Evolutionary conservation across 2,888 invertebrate genomes (phyloP), one percentile per base, ranked within the genome.

Genomic region (Cantharis rustica): DNA sequence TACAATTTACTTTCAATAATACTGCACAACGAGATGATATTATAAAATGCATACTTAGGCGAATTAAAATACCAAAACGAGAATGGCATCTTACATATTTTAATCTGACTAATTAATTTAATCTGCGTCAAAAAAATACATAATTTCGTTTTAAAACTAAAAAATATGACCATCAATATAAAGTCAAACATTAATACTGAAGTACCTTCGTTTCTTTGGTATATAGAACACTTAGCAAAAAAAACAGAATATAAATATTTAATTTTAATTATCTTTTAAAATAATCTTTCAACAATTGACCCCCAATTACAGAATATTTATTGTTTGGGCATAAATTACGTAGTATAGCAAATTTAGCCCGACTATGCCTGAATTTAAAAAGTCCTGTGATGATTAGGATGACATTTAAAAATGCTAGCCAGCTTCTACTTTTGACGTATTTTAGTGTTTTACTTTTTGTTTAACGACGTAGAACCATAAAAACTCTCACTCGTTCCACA

Each of bases 1-100:
- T 77, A 71, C 74, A 31, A 75, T 75, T 77, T 77, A 74, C 77
- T 77, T 77, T 77, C 76, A 71, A 20, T 70, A 47, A 66, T 23
- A 23, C 64, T 66, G 23, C 64, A 47, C 47, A 47, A 9, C 13
- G 47, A 47, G 47, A 47, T 47, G n/a, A n/a, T 47, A 47, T 47
- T 47, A 47, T 47, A 47, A n/a, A n/a, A 47, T n/a, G 2, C 47
- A 47, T n/a, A 2, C 47, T 47, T n/a, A 47, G n/a, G n/a, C 13
- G n/a, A 47, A 47, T 47, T n/a, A 47, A 47, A 31, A 31, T 13
- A n/a, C 31, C 13, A 23, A 23, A 5, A 13, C 31, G 1, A 5
- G 31, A n/a, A 31, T 31, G 13, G 31, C 31, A 31, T 31, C 31
- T 27, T 3, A 27, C 11, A 13, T 5, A 5, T 31, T 31, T 31